phyloP scores from a whole-genome alignment of 2,888 invertebrate genomes.

The Aspidiotus destructor region DNA sequence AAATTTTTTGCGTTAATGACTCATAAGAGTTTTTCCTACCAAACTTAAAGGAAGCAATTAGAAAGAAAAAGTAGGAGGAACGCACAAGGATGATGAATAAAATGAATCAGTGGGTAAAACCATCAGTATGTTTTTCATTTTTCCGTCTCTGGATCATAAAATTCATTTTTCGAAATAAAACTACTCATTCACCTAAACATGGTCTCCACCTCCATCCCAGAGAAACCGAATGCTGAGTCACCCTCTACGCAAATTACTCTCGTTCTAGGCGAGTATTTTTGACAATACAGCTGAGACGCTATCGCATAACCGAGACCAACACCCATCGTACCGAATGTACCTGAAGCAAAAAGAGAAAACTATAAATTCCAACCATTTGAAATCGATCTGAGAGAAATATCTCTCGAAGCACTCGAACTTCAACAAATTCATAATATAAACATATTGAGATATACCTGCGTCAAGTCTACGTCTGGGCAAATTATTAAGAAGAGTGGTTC shows the following conservation, averaged over 20 bases:
- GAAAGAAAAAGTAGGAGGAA: too few species aligned
- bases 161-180: background rate
- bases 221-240: conserved; percentile 96
- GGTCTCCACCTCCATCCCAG: conserved; percentile 96
- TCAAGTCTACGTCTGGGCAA: conserved; percentile 80
- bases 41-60: too few species aligned
- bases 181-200: conserved; percentile 58
- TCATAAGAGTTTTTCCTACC: too few species aligned
- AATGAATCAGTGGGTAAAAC: too few species aligned
- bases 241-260: conserved; percentile 89
- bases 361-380: background rate
- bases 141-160: background rate
- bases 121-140: too few species aligned
- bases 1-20: too few species aligned
- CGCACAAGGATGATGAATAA: too few species aligned
- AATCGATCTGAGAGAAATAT: too few species aligned
- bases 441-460: conserved; percentile 54
- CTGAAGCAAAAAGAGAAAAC: conserved; percentile 35
- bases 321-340: conserved; percentile 93
- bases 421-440: background rate
- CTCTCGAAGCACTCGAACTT: too few species aligned
- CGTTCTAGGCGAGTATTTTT: conserved; percentile 67
- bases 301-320: conserved; percentile 86
- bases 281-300: conserved; percentile 83
- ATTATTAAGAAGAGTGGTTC: conserved; percentile 74